Base-by-base conservation (phyloP, 2,888 invertebrate species). In the Agrotis segetum region DNA sequence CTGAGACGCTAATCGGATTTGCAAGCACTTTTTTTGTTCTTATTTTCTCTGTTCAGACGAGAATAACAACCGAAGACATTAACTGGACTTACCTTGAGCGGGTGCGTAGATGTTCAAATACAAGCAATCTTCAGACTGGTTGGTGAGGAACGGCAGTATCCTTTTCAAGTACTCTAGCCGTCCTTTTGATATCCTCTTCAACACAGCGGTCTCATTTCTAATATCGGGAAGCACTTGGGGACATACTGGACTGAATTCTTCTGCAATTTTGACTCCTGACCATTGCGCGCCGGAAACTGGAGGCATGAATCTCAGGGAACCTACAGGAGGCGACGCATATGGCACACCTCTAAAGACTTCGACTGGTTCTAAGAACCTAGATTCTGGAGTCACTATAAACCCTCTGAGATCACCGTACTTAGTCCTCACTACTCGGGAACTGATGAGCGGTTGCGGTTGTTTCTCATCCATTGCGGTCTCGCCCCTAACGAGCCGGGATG, bases 31-130 rank as follows among this genome's bases (percentile, higher is more conserved):
- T 70, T 78, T 82, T 77, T 68, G 72, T 72, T 71, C 46, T 24
- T 58, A 46, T 55, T 17, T 56, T 7, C 24, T 49, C 52, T 76
- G n/a, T 55, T 63, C 19, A 13, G 50, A 66, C 14, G 50, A 49
- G 5, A 64, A 70, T 66, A 64, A 60, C 17, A 56, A 21, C 21
- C 24, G 47, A 56, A 72, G 55, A 72, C 52, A 77, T 66, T 64
- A 68, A 50, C 63, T 73, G 77, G 19, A 67, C 97, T 97, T 96
- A 99, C 99, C 99, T 98, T 98, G 98, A 87, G 98, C 98, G 67
- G 99, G 99, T 40, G 99, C 98, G 96, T 99, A 99, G 90, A 99
- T 98, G 95, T 99, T 99, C 91, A 99, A 97, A 93, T 99, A 99
- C 79, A 99, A 97, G 91, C 99, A 99, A 96, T 99, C 99, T 96